A percentile compares a stretch with the other conserved stretches of the same genome.
Evolutionary conservation across 2,797 vertebrate genomes (phyloP).

Genomic region (Intellagama lesueurii): DNA sequence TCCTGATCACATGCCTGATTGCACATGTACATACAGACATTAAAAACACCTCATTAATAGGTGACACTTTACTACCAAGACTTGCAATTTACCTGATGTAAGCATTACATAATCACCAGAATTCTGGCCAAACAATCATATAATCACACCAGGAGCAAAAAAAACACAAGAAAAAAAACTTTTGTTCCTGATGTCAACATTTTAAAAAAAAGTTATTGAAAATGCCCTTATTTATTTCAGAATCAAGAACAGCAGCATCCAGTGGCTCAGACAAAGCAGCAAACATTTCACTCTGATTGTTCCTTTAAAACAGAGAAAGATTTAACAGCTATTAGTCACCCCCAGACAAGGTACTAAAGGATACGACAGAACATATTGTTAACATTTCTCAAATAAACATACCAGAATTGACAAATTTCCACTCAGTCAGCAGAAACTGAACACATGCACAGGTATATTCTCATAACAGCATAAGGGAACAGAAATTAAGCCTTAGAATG

Average conservation of each 20-base stretch:
- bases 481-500: conserved; percentile 56
- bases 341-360: conserved; percentile 8
- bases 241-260: conserved; percentile 29
- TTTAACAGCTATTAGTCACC: conserved; percentile 17
- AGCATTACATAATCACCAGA: too few species aligned
- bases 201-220: not conserved
- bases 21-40: too few species aligned
- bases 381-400: conserved; percentile 34
- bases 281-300: conserved; percentile 39
- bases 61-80: too few species aligned
- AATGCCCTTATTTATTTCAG: not conserved
- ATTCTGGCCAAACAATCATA: too few species aligned
- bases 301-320: conserved; percentile 33
- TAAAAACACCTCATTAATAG: too few species aligned
- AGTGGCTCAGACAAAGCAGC: conserved; percentile 6
- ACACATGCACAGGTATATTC: conserved; percentile 49
- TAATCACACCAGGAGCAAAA: not conserved
- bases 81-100: too few species aligned
- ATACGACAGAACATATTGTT: not conserved
- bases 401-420: conserved; percentile 33
- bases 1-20: too few species aligned
- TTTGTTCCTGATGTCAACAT: not conserved
- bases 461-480: conserved; percentile 45
- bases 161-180: not conserved
- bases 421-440: conserved; percentile 48